A percentile compares a stretch with the other conserved stretches of the same genome.
Conservation (phyloP, 2,888 invertebrate species). For the Hoplodrina ambigua region DNA sequence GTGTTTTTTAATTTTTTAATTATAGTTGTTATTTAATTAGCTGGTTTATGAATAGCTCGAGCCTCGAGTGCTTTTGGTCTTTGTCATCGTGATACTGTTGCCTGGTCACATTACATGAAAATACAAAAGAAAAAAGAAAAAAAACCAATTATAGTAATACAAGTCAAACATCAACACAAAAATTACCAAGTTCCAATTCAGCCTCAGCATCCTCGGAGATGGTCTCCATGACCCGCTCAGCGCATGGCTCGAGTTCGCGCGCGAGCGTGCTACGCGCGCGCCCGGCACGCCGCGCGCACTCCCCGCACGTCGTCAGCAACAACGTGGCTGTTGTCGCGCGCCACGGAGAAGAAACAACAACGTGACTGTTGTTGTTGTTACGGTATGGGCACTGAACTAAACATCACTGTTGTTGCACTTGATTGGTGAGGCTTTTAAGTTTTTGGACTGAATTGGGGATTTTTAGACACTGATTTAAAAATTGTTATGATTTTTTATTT, state of each 20-base stretch:
- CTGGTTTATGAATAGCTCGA: no score
- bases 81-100: no score
- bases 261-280: conserved; percentile 82
- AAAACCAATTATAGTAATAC: no score
- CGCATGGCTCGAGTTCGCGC: conserved; percentile 82
- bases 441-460: conserved; percentile 31
- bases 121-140: no score
- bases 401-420: conserved; percentile 41
- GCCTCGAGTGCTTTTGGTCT: no score
- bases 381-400: conserved; percentile 35
- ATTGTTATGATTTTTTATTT: not conserved
- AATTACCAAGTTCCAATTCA: conserved; percentile 92
- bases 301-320: conserved; percentile 70
- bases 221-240: conserved; percentile 91
- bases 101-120: no score
- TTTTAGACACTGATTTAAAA: conserved; percentile 5
- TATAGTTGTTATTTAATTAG: no score
- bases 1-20: no score
- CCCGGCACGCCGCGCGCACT: conserved; percentile 83
- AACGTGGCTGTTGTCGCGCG: conserved; percentile 67
- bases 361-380: conserved; percentile 33
- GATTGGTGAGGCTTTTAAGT: conserved; percentile 17
- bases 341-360: conserved; percentile 33
- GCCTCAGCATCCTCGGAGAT: conserved; percentile 92
- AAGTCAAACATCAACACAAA: not conserved